Evolutionary conservation across 2,113 vertebrate species (phyloP).

Genomic region (Cyanoderma ruficeps): DNA sequence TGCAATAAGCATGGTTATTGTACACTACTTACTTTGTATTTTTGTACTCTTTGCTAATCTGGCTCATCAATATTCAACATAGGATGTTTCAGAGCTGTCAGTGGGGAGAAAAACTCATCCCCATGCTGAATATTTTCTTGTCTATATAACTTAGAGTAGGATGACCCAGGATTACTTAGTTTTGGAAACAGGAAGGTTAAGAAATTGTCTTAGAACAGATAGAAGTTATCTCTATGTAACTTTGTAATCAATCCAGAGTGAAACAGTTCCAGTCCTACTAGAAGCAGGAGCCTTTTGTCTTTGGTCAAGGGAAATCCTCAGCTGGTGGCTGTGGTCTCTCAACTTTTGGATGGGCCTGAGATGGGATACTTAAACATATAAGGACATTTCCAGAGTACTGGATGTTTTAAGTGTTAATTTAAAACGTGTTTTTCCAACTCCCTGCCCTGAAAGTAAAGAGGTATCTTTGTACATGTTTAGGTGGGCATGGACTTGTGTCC

Average conservation of each 20-base stretch:
- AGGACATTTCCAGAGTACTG: background rate
- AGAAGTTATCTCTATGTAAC: background rate
- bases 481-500: background rate
- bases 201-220: background rate
- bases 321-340: background rate
- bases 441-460: background rate
- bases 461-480: background rate
- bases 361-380: background rate
- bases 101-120: fast-evolving
- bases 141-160: background rate
- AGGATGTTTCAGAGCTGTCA: background rate
- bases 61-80: background rate
- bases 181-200: background rate
- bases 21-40: background rate
- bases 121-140: background rate
- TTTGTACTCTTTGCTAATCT: background rate
- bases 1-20: background rate
- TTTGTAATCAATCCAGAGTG: background rate
- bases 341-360: background rate
- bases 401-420: background rate
- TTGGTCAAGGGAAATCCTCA: background rate
- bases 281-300: background rate
- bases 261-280: background rate
- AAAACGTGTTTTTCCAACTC: background rate
- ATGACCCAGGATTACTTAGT: background rate